Base-by-base conservation (phyloP, 1,140 invertebrate species). In the Drepana arcuata region DNA sequence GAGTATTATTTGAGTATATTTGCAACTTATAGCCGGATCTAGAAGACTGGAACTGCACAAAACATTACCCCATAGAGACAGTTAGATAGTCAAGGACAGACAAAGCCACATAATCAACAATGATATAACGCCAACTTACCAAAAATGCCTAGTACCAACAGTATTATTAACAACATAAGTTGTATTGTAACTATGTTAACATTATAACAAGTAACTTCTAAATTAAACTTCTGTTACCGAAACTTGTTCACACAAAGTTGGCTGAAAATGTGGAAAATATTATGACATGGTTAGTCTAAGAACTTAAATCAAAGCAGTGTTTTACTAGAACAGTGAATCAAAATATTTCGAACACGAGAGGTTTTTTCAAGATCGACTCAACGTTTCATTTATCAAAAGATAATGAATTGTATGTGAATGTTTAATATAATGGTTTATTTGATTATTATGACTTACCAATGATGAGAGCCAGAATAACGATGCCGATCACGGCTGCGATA, bases 401-500 rank as follows among this genome's bases (percentile, higher is more conserved):
- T n/a, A n/a, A n/a, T n/a, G n/a, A n/a, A n/a, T n/a, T n/a, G n/a
- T n/a, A n/a, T n/a, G n/a, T n/a, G n/a, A n/a, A n/a, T n/a, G n/a
- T n/a, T n/a, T n/a, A n/a, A n/a, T n/a, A n/a, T n/a, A n/a, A n/a
- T n/a, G n/a, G n/a, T n/a, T n/a, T n/a, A n/a, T n/a, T n/a, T n/a
- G n/a, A n/a, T n/a, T n/a, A n/a, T 15, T 41, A 47, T 42, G 74
- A 89, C 93, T 94, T 90, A 95, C 93, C 92, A 83, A 94, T 90
- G 82, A 96, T 94, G 72, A 95, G 92, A 77, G 91, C 92, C 79
- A 95, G 80, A 82, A 95, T 89, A 57, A 95, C 91, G 51, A 94
- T 88, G 64, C 90, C 92, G 82, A 96, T 95, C 18, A 93, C 91
- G 41, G 93, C 93, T 85, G 95, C 93, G 51, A 96, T 95, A 74